Evolutionary conservation across 2,113 vertebrate species (phyloP).

Genomic region (Pimephales promelas): DNA sequence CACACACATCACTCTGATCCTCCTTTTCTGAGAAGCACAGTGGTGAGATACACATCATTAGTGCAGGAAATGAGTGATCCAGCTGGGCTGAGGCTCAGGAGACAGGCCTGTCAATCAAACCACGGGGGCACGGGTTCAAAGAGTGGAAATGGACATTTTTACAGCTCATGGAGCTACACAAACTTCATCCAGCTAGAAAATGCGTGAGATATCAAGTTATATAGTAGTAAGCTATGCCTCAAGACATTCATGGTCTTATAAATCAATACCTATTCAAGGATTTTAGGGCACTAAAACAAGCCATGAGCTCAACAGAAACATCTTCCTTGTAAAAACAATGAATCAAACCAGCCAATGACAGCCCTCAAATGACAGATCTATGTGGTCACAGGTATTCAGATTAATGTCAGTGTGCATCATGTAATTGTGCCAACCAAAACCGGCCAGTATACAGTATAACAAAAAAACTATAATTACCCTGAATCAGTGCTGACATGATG

Average conservation of each 20-base stretch:
- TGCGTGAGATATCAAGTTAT: background rate
- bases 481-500: background rate
- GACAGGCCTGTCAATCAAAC: constrained; percentile 23
- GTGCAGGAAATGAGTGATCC: constrained; percentile 38
- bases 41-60: constrained; percentile 26
- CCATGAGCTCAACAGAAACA: background rate
- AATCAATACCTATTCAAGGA: background rate
- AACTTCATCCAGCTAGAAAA: background rate
- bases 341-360: background rate
- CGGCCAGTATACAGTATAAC: too few relatives aligned
- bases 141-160: background rate
- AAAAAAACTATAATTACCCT: background rate
- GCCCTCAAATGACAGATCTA: background rate
- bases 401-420: background rate
- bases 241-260: background rate
- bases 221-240: background rate
- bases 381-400: background rate
- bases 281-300: background rate
- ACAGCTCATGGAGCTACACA: background rate
- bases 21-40: constrained; percentile 39
- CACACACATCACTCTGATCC: constrained; percentile 44
- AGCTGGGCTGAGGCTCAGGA: constrained; percentile 12
- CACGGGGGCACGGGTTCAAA: constrained; percentile 9
- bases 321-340: background rate
- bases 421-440: background rate